Percentiles rank a stretch among this genome's conserved stretches.
Evolutionary conservation across 2,113 vertebrate genomes (phyloP).

Genomic region (Psephotus haematonotus): DNA sequence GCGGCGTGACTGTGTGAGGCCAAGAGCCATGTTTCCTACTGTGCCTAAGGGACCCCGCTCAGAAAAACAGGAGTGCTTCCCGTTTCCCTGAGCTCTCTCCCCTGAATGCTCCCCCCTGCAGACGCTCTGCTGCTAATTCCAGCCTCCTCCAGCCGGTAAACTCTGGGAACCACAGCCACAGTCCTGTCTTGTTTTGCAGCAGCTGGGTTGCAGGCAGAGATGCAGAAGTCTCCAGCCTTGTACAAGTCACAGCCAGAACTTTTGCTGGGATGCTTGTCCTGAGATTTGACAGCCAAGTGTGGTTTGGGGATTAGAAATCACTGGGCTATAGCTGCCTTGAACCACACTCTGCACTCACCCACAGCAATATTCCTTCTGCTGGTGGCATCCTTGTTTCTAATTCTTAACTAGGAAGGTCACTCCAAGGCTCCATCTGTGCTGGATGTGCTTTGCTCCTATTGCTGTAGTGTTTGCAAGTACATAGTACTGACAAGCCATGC

Average conservation of each 20-base stretch:
- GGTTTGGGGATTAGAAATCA: background rate
- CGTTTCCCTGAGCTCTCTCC: accelerated
- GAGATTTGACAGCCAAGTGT: background rate
- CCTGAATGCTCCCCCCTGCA: background rate
- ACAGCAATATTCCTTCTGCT: background rate
- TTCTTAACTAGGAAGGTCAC: background rate
- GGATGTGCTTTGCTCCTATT: background rate
- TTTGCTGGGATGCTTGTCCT: background rate
- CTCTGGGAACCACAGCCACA: accelerated
- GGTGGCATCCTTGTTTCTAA: background rate
- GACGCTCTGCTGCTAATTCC: background rate
- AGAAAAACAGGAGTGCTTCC: background rate
- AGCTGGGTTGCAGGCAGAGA: background rate
- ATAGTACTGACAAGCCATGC: background rate
- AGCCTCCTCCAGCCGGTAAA: background rate
- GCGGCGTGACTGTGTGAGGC: background rate
- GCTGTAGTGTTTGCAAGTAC: background rate
- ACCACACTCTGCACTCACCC: background rate
- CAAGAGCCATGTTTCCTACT: background rate
- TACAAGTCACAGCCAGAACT: background rate
- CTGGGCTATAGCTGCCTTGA: background rate
- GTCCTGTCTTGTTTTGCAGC: background rate
- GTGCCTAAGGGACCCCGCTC: accelerated
- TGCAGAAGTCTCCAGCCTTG: background rate
- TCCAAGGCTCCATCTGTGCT: background rate